Evolutionary conservation across 92 coral and sea anemone genomes (phyloP), one percentile per base, ranked within the genome.

Genomic region (Siderastrea radians): DNA sequence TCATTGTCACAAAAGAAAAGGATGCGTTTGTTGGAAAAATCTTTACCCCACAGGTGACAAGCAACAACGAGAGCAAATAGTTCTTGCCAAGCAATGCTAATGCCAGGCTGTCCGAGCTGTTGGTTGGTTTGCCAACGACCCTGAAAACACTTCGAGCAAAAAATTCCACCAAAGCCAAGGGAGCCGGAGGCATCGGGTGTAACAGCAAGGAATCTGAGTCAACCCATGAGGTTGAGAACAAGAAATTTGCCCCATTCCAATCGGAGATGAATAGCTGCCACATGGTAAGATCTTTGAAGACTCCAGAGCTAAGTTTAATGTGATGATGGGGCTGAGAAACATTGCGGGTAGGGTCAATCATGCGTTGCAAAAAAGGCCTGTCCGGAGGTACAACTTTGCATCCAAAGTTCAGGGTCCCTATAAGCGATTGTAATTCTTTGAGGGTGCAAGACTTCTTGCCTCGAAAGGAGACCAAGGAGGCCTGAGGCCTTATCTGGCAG

Each of bases 61-160:
- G 91, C 93, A 3, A 90, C 93, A 0, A 90, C 92, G n/a, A n/a
- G n/a, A n/a, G n/a, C n/a, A n/a, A n/a, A n/a, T n/a, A n/a, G n/a
- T n/a, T n/a, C n/a, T n/a, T n/a, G n/a, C n/a, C n/a, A n/a, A 15
- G 89, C 94, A 80, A 90, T 90, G 74, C 88, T 87, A 7, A 93
- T 84, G 17, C 90, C 90, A 0, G 90, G 92, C 26, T 49, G 58
- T 3, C 54, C 43, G 11, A 72, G 59, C 19, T 72, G 76, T 49
- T 72, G 76, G 58, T 72, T 38, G 13, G 65, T 12, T 78, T 52
- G 47, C 94, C 95, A 92, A 38, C 57, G n/a, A 13, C 95, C 92
- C 65, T 89, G 88, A 49, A 92, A 92, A 90, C 95, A 92, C n/a
- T 88, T 81, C 6, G 49, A 3, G 26, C 94, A 86, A 11, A 91